Evolutionary conservation across 2,888 invertebrate species (phyloP), one percentile per base, ranked within the genome.

Genomic region (Trypoxylon attenuatum): DNA sequence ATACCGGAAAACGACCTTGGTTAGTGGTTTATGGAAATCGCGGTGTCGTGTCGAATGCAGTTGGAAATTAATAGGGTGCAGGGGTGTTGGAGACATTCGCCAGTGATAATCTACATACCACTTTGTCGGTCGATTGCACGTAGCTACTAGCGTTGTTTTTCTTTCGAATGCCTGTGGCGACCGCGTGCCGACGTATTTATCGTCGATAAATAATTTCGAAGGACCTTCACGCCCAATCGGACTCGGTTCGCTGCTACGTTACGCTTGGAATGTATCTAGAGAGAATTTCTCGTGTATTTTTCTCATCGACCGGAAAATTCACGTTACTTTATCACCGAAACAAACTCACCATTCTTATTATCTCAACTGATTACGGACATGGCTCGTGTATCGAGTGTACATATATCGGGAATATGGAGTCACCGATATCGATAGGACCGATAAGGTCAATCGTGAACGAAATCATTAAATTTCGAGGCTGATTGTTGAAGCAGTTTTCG

Each of bases 101-200:
- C 4, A 13, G 33, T 6, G 4, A 13, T n/a, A 42, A 22, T 27
- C 42, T 3, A 46, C 45, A 53, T 18, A 15, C 13, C 16, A 21
- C 51, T 56, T 49, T 56, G 59, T 29, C 55, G 56, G 49, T n/a
- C 45, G 33, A 13, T 38, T 10, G 19, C 50, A 41, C 52, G 54
- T 51, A 38, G 21, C 41, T 52, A 43, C 60, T 53, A 52, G 38
- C 57, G 60, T 69, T 45, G 60, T 53, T 57, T 49, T 65, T 51
- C 57, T 33, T n/a, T 33, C 51, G 19, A 42, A 29, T 23, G 25
- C 15, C 19, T 51, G 56, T 41, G 39, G 49, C 21, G 41, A 23
- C 33, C 29, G 16, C 42, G 39, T 13, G 16, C 15, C 50, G 27
- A 2, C 39, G 13, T 1, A 15, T 5, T 49, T 64, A 50, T 57